Percentiles rank a stretch among this genome's conserved stretches.
Conservation (phyloP, 2,888 invertebrate genomes). For the Sesia bembeciformis region DNA sequence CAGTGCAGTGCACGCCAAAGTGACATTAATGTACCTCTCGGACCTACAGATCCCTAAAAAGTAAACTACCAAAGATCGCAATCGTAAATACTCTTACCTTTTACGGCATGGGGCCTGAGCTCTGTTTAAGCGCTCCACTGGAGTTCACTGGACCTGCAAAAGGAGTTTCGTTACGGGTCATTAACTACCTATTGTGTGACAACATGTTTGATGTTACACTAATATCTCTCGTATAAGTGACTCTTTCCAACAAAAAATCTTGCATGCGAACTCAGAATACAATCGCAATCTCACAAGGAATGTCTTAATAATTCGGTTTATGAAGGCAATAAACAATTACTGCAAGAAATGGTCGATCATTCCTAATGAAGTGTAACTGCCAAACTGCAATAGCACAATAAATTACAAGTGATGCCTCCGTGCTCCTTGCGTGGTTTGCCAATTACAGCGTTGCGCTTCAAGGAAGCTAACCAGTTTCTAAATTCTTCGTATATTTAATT, state of each 20-base stretch:
- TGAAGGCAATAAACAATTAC: not conserved
- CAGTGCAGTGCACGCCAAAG: too few relatives aligned
- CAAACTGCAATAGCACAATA: constrained; percentile 36
- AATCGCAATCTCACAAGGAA: not conserved
- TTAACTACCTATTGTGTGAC: constrained; percentile 12
- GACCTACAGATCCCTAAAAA: not conserved
- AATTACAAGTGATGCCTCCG: constrained; percentile 59
- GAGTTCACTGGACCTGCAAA: constrained; percentile 5
- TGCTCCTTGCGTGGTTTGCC: constrained; percentile 60
- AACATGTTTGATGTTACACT: constrained; percentile 4
- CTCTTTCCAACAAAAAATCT: not conserved
- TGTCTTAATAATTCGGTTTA: not conserved
- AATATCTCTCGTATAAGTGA: not conserved
- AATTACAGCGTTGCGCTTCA: constrained; percentile 71
- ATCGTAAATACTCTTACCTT: not conserved
- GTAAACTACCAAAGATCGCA: not conserved
- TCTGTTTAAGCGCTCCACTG: not conserved
- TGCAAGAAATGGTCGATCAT: constrained; percentile 13
- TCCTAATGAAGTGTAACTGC: constrained; percentile 33
- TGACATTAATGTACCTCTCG: not conserved
- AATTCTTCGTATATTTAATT: constrained; percentile 73
- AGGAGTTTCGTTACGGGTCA: constrained; percentile 13
- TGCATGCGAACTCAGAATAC: not conserved
- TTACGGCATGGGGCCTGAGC: not conserved
- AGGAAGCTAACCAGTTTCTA: constrained; percentile 73